phyloP scores from a whole-genome alignment of 2,888 invertebrate species.

The Allophyes oxyacanthae region DNA sequence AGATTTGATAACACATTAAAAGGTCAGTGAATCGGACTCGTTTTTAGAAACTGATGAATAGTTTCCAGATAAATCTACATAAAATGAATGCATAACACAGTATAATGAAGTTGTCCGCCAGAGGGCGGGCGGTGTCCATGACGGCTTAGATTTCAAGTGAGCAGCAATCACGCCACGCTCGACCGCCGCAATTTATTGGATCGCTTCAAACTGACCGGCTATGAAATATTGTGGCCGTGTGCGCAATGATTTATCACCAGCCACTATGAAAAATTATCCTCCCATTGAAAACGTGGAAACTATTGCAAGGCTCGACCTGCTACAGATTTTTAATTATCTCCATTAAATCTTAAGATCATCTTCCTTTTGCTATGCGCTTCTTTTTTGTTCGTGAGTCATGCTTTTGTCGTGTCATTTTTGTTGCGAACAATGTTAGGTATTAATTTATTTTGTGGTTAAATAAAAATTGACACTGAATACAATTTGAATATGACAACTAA shows the following conservation, averaged over 20 bases:
- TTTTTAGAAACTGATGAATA: no score
- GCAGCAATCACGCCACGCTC: conserved; percentile 41
- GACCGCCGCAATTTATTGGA: conserved; percentile 64
- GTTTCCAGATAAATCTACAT: neutral
- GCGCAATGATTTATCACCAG: conserved; percentile 67
- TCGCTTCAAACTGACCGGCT: conserved; percentile 63
- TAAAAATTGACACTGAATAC: no score
- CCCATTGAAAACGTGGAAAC: conserved; percentile 45
- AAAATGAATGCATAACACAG: conserved; percentile 3
- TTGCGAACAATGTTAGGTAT: no score
- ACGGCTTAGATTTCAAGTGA: conserved; percentile 39
- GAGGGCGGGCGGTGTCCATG: conserved; percentile 33
- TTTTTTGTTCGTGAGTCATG: conserved; percentile 38
- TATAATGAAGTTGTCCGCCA: neutral
- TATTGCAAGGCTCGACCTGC: conserved; percentile 33
- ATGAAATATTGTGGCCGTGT: conserved; percentile 64
- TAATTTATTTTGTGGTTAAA: no score
- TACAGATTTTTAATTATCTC: conserved; percentile 52
- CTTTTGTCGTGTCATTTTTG: conserved; percentile 40
- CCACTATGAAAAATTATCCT: conserved; percentile 62
- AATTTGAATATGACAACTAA: no score
- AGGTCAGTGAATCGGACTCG: no score
- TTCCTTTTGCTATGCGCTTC: conserved; percentile 38
- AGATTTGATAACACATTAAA: no score
- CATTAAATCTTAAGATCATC: conserved; percentile 40